Base-by-base conservation (phyloP, 2,888 invertebrate species). In the Aricia artaxerxes region DNA sequence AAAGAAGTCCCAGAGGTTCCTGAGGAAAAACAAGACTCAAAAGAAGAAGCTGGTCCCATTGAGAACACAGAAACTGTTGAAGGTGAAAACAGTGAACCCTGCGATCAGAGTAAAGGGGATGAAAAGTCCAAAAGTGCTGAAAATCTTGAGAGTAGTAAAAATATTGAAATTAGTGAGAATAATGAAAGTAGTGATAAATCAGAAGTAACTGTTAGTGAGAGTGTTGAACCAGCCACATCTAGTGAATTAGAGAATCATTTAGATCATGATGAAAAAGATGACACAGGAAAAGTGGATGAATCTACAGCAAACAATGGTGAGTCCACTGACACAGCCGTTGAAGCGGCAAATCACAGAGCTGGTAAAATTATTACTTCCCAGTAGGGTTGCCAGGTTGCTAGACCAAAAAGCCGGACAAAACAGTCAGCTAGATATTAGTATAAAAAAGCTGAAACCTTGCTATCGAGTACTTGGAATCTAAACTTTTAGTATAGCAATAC, bases 181-280 rank as follows among this genome's bases (percentile, higher is more conserved):
- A 64, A 31, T 64, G 31, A 64, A 31, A 64, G 9, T n/a, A 61
- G 61, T 64, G 82, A 82, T 49, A 77, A 77, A 49, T 49, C 82
- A 69, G 84, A 80, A 78, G 77, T 79, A 69, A 82, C 82, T 77
- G 85, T 24, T 57, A 77, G 79, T 77, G 81, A 81, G 80, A 80
- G 83, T 84, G 84, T 83, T 83, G 84, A 85, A 75, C 86, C 79
- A 72, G 76, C 9, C 38, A 35, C 78, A 57, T 69, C 69, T 77
- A 78, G 85, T 86, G 87, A 86, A 79, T 83, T 91, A 79, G 88
- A 88, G 81, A 93, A 92, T 84, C 90, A 92, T 88, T 88, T 94
- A 75, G 90, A 91, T 72, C 85, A 88, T 84, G 86, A 87, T 81
- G 82, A 82, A 78, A 86, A 86, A 82, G 84, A 85, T 84, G 85